Evolutionary conservation across 2,797 vertebrate genomes (phyloP), one percentile per base, ranked within the genome.

Genomic region (Gallirallus australis): DNA sequence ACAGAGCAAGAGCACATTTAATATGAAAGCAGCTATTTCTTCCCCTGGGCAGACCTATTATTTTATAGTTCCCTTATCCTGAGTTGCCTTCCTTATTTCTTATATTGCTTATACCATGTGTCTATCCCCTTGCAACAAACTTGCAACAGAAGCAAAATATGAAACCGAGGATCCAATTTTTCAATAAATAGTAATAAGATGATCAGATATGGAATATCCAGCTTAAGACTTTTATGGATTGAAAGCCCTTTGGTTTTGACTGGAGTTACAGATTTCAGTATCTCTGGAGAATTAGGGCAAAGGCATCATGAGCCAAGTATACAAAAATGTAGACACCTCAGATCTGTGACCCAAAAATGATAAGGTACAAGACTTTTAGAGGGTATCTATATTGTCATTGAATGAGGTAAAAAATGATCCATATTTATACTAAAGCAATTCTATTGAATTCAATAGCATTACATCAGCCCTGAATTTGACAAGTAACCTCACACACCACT

Each of bases 211-310:
- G 4, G 19, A 83, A 80, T 63, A 47, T 11, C 7, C 35, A 60
- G 19, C 1, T 81, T 59, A 66, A 37, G 18, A 61, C 6, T 7
- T 15, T n/a, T 33, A 24, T 0, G 4, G 30, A 52, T 0, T 9
- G 16, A 73, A 73, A 47, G 31, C 4, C 27, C n/a, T n/a, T 10
- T 8, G 24, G 52, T 60, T 90, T 65, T 57, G 8, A 33, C 21
- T 56, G 14, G 15, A 92, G 8, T 56, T 71, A 70, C 1, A 39
- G 24, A 78, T 63, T 83, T 75, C 81, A 64, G 0, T 23, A 10
- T 50, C 50, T 59, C 33, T 60, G 48, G 10, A 81, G 35, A 81
- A 60, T 35, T 42, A 86, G 3, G 19, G 45, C 1, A 0, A 80
- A 37, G 8, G 3, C 53, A 33, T 33, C 52, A 76, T 45, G 6